phyloP scores from a whole-genome alignment of 2,797 vertebrate species.

The Intellagama lesueurii region DNA sequence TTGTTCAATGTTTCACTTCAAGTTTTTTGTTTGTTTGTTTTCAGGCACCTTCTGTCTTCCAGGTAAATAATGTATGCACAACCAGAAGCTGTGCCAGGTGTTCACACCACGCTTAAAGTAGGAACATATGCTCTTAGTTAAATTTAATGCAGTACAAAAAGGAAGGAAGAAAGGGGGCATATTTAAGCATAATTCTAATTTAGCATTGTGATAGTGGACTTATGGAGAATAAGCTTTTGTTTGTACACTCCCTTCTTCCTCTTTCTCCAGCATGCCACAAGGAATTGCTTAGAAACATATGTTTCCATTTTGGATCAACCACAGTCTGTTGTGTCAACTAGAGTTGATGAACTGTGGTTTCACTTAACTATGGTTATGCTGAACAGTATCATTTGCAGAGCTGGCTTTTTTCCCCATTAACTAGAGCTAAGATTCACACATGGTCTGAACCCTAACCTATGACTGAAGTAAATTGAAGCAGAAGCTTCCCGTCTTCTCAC shows the following conservation, averaged over 20 bases:
- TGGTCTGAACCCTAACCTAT: not conserved
- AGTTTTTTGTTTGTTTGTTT: not conserved
- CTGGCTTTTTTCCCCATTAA: not conserved
- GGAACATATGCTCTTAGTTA: not conserved
- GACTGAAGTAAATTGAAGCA: not conserved
- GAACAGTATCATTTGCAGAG: not conserved
- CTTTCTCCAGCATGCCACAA: not conserved
- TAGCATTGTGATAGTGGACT: not conserved
- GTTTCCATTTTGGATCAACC: not conserved
- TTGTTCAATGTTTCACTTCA: not conserved
- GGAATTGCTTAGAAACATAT: not conserved
- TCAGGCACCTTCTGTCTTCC: not conserved
- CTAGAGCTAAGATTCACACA: not conserved
- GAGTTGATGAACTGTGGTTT: not conserved
- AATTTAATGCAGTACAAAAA: not conserved
- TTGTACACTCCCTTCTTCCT: not conserved
- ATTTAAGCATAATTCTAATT: not conserved
- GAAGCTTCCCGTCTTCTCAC: not conserved
- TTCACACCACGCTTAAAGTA: not conserved
- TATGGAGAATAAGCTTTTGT: not conserved
- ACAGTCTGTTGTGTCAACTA: too few species aligned
- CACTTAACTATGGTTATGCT: not conserved
- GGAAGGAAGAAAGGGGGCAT: not conserved
- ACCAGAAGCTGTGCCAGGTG: not conserved
- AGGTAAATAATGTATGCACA: not conserved